These are phyloP conservation scores for Andrena chrysosceles DNA, from an alignment of 2,888 invertebrate genomes.

Conservation along the genomic window DNA sequence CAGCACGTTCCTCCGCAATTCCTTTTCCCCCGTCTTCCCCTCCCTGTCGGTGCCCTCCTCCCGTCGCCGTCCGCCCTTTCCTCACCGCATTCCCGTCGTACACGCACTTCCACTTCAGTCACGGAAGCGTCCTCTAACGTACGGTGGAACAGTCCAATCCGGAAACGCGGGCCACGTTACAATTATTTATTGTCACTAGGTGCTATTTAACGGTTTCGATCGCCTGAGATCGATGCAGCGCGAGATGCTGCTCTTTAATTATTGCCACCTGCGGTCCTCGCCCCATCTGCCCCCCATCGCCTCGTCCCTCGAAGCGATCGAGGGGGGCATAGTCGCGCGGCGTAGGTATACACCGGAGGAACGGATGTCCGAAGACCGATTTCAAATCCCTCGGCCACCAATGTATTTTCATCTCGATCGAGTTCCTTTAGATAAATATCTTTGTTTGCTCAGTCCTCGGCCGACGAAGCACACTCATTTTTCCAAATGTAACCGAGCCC, in stretches of 20 bases:
- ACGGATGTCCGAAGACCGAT: constrained; percentile 11
- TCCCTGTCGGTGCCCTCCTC: constrained; percentile 15
- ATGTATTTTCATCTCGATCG: not conserved
- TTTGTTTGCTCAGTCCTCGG: not conserved
- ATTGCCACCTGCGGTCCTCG: constrained; percentile 45
- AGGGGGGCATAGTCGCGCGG: not conserved
- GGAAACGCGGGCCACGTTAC: constrained; percentile 65
- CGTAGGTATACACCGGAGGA: not conserved
- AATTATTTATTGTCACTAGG: constrained; percentile 79
- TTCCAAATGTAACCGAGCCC: constrained; percentile 3
- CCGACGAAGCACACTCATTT: constrained; percentile 4
- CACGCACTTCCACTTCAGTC: constrained; percentile 45
- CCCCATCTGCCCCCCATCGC: not conserved
- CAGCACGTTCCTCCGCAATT: constrained; percentile 37
- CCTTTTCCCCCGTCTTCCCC: constrained; percentile 15
- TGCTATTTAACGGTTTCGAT: constrained; percentile 63
- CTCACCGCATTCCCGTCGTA: constrained; percentile 22
- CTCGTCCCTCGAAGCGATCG: not conserved
- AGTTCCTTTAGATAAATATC: constrained; percentile 14
- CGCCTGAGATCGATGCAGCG: constrained; percentile 47
- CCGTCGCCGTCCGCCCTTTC: not conserved
- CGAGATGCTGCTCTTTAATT: constrained; percentile 32
- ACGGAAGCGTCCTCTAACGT: constrained; percentile 56
- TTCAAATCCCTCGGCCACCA: not conserved
- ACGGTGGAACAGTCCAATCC: constrained; percentile 48